These are phyloP conservation scores for Ormyrus thymus DNA, from an alignment of 2,888 invertebrate genomes.

Conservation along the genomic window DNA sequence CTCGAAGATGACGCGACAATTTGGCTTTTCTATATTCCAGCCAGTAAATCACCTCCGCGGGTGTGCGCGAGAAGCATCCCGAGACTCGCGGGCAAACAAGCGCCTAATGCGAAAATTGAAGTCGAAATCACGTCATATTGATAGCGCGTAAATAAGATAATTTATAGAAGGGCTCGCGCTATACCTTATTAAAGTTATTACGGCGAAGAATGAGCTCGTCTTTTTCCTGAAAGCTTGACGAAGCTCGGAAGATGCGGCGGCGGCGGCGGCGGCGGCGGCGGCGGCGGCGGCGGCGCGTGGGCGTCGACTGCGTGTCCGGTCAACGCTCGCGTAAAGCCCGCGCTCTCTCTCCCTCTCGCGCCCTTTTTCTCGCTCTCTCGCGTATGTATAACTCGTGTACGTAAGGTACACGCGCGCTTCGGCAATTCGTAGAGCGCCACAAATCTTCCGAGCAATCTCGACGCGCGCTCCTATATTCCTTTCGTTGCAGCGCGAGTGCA, in stretches of 20 bases:
- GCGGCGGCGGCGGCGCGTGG: slow-evolving; percentile 28
- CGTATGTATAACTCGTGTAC: too few species aligned
- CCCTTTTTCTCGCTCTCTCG: too few species aligned
- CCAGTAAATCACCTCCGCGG: neutral
- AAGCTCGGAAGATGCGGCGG: neutral
- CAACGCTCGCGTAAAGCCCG: slow-evolving; percentile 48
- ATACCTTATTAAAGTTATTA: slow-evolving; percentile 47
- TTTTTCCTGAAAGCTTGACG: slow-evolving; percentile 22
- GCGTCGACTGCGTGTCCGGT: slow-evolving; percentile 41
- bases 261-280: slow-evolving; percentile 7
- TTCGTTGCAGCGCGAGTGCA: slow-evolving; percentile 19
- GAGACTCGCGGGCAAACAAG: neutral
- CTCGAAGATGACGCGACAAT: neutral
- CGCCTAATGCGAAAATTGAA: slow-evolving; percentile 32
- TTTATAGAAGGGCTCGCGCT: slow-evolving; percentile 34
- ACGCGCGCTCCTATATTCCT: slow-evolving; percentile 13
- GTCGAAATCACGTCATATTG: slow-evolving; percentile 33
- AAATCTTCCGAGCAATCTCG: slow-evolving; percentile 53
- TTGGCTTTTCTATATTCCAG: too few species aligned
- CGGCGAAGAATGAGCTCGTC: slow-evolving; percentile 35
- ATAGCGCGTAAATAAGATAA: slow-evolving; percentile 28
- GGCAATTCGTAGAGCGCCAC: slow-evolving; percentile 51
- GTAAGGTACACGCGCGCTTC: slow-evolving; percentile 7
- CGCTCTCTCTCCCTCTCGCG: slow-evolving; percentile 5
- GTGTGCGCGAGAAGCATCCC: neutral